Conservation (phyloP, 1,140 invertebrate genomes). For the Lysiphlebus fabarum region DNA sequence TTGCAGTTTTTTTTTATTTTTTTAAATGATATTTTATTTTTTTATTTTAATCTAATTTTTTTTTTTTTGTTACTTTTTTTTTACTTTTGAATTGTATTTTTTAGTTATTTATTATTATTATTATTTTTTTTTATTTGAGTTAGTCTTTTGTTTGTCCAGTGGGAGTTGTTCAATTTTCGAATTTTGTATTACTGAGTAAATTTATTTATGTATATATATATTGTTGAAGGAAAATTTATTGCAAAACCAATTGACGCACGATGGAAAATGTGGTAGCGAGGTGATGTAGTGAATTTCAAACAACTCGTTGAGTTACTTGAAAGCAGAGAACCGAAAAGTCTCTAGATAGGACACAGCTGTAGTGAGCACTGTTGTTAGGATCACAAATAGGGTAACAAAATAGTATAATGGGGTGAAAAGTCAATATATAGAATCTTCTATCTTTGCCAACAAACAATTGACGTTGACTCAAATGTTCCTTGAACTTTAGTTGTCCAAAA, state of each 20-base stretch:
- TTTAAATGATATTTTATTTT: too few species aligned
- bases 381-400: too few species aligned
- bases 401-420: too few species aligned
- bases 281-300: slow-evolving; percentile 27
- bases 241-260: slow-evolving; percentile 21
- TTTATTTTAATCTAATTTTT: too few species aligned
- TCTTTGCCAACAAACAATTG: too few species aligned
- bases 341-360: not conserved
- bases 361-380: slow-evolving; percentile 14
- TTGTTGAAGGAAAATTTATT: slow-evolving; percentile 14
- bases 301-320: slow-evolving; percentile 6
- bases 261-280: slow-evolving; percentile 3
- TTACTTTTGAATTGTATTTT: not conserved
- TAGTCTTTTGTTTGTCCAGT: not conserved
- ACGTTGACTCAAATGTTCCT: too few species aligned
- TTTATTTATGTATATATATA: not conserved
- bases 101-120: not conserved
- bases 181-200: slow-evolving; percentile 9
- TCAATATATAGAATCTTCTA: too few species aligned
- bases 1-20: too few species aligned
- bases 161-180: slow-evolving; percentile 5
- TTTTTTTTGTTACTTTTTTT: not conserved
- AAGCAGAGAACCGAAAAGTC: slow-evolving; percentile 13
- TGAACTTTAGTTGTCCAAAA: too few species aligned
- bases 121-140: not conserved